These are phyloP conservation scores for Pogonocichla stellata DNA, from an alignment of 2,113 vertebrate genomes.

Conservation along the genomic window DNA sequence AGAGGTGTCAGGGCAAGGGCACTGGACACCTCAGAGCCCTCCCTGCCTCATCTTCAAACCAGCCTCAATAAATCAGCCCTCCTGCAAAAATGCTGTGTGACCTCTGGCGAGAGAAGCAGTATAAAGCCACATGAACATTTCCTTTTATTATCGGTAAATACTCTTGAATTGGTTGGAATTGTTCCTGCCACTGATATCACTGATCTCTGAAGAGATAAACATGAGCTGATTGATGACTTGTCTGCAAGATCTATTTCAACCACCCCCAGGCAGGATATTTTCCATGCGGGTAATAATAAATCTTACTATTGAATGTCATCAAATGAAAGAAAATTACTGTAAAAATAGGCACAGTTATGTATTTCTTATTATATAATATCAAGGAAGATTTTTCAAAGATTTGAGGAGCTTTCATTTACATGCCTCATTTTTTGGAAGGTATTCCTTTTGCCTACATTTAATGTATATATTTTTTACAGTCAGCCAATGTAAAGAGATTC, in stretches of 20 bases:
- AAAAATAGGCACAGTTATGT: slow-evolving; percentile 55
- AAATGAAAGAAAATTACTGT: slow-evolving; percentile 51
- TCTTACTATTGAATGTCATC: slow-evolving; percentile 55
- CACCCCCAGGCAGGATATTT: slow-evolving; percentile 63
- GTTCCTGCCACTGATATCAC: slow-evolving; percentile 51
- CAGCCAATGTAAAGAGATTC: not conserved
- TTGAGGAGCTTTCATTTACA: not conserved
- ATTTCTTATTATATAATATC: slow-evolving; percentile 48
- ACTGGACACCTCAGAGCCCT: not conserved
- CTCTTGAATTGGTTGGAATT: slow-evolving; percentile 42
- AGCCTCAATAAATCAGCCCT: not conserved
- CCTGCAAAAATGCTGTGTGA: slow-evolving; percentile 11
- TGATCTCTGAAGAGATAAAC: slow-evolving; percentile 63
- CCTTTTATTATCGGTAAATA: slow-evolving; percentile 57
- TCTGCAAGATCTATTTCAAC: slow-evolving; percentile 61
- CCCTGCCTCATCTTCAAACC: not conserved
- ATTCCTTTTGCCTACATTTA: not conserved
- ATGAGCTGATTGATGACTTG: slow-evolving; percentile 56
- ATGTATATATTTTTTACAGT: not conserved
- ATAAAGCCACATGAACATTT: slow-evolving; percentile 45
- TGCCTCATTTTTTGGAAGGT: not conserved
- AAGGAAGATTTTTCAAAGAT: slow-evolving; percentile 22
- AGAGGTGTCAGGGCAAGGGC: not conserved
- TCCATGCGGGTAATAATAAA: slow-evolving; percentile 61
- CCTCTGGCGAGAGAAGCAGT: not conserved